A percentile compares a stretch with the other conserved stretches of the same genome.
Evolutionary conservation across 2,113 vertebrate species (phyloP).

Genomic region (Oxyruncus cristatus): DNA sequence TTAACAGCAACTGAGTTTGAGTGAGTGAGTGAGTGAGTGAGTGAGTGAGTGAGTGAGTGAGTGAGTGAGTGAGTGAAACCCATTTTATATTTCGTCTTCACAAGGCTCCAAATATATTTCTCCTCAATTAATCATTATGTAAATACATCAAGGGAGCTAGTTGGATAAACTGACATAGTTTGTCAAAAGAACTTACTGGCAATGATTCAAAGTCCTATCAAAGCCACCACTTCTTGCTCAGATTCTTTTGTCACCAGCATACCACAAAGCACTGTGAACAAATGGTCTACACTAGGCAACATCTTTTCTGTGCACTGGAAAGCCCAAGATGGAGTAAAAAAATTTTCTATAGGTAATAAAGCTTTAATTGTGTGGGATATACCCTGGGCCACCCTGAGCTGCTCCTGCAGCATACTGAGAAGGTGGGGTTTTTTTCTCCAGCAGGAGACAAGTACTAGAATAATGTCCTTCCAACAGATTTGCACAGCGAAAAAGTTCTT

Average conservation of each 20-base stretch:
- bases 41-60: background rate
- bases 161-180: background rate
- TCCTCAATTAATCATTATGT: background rate
- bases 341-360: background rate
- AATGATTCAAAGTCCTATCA: background rate
- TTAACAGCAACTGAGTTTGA: background rate
- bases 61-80: background rate
- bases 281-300: background rate
- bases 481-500: background rate
- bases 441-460: background rate
- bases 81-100: background rate
- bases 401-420: background rate
- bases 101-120: background rate
- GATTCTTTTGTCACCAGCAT: background rate
- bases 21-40: background rate
- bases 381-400: background rate
- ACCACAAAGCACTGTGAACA: background rate
- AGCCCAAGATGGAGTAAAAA: background rate
- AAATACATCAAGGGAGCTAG: background rate
- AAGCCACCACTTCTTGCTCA: background rate
- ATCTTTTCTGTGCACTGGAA: background rate
- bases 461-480: background rate
- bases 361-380: background rate
- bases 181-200: background rate
- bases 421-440: background rate